Conservation (phyloP, 2,888 invertebrate genomes). For the Dastarcus helophoroides region DNA sequence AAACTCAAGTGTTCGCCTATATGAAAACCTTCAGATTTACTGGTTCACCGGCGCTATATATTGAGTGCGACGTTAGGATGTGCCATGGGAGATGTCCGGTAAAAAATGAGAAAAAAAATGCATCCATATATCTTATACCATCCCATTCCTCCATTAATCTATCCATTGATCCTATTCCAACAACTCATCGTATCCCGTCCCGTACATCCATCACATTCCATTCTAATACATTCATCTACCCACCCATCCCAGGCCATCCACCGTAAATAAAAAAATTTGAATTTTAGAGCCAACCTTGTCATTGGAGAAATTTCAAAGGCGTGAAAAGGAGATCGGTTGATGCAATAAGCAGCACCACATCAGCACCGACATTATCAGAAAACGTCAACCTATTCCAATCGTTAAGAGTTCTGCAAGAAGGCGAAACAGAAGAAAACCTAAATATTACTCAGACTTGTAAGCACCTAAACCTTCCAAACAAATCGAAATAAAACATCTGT, state of each 20-base stretch:
- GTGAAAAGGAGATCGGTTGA: constrained; percentile 62
- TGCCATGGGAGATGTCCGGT: constrained; percentile 92
- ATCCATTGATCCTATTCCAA: no score
- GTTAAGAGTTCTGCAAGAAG: constrained; percentile 75
- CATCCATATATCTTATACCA: no score
- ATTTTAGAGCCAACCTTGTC: constrained; percentile 76
- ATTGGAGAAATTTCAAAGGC: constrained; percentile 82
- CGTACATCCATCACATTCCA: no score
- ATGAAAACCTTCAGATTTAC: constrained; percentile 93
- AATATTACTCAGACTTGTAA: constrained; percentile 15
- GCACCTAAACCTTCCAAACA: neutral
- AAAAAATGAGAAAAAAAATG: no score
- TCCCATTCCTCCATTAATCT: no score
- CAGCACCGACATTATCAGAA: constrained; percentile 53
- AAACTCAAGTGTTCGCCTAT: constrained; percentile 89
- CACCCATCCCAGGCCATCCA: no score
- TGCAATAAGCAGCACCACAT: constrained; percentile 32
- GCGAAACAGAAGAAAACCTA: constrained; percentile 56
- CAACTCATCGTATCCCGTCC: no score
- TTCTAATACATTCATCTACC: no score
- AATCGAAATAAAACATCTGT: constrained; percentile 8
- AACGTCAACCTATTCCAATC: constrained; percentile 86
- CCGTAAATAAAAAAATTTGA: neutral
- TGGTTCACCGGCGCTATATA: constrained; percentile 85
- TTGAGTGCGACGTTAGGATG: constrained; percentile 92